Evolutionary conservation across 2,888 invertebrate species (phyloP).

Genomic region (Monochamus alternatus): DNA sequence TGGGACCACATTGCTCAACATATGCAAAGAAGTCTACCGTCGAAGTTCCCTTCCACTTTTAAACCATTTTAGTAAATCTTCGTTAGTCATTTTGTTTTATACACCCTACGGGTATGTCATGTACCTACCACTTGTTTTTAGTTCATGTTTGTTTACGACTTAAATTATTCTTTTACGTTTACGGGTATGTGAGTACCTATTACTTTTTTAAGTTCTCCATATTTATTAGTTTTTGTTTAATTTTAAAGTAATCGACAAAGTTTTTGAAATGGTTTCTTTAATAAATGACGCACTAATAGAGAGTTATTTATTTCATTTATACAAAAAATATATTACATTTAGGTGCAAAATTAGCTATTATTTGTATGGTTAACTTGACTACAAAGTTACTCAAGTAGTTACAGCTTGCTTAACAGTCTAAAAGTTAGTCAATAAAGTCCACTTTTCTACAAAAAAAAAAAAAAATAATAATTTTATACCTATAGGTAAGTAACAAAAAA

Average conservation of each 20-base stretch:
- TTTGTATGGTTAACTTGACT: slow-evolving; percentile 25
- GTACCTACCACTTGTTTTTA: slow-evolving; percentile 35
- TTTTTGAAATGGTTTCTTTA: not conserved
- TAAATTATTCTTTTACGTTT: slow-evolving; percentile 23
- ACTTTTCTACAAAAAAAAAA: not conserved
- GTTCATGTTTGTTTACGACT: slow-evolving; percentile 4
- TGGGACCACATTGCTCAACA: slow-evolving; percentile 80
- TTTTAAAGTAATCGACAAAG: not conserved
- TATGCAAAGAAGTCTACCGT: slow-evolving; percentile 75
- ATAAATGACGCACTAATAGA: not conserved
- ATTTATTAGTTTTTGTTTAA: slow-evolving; percentile 11
- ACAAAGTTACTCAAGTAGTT: slow-evolving; percentile 29
- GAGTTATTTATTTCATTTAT: slow-evolving; percentile 25
- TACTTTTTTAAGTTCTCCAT: slow-evolving; percentile 17
- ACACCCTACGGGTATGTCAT: slow-evolving; percentile 42
- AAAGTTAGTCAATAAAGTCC: slow-evolving; percentile 27
- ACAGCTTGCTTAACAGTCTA: slow-evolving; percentile 23
- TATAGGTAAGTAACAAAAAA: too few relatives aligned
- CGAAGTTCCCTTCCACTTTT: slow-evolving; percentile 80
- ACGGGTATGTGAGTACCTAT: slow-evolving; percentile 32
- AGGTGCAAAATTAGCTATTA: slow-evolving; percentile 36
- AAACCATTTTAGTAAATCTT: slow-evolving; percentile 77
- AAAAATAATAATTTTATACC: too few relatives aligned
- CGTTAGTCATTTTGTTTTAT: slow-evolving; percentile 21
- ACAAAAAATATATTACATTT: slow-evolving; percentile 35